Evolutionary conservation across 2,888 invertebrate species (phyloP).

Genomic region (Calameuta idolon): DNA sequence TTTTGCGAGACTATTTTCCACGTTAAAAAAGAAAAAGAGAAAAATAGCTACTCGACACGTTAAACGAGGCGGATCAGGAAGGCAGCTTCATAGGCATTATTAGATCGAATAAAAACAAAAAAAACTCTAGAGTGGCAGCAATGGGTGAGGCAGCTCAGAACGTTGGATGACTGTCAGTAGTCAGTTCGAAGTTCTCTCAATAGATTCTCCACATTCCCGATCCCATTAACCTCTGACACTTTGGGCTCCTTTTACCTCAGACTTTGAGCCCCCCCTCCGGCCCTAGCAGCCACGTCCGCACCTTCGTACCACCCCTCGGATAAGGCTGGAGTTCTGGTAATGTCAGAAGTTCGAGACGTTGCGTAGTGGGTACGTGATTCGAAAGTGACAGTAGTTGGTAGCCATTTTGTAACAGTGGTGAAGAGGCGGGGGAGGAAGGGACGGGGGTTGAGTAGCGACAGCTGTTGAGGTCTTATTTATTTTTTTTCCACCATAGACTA

Average conservation of each 20-base stretch:
- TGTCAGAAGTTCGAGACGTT: slow-evolving; percentile 17
- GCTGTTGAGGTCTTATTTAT: neutral
- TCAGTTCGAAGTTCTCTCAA: neutral
- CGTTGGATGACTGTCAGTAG: neutral
- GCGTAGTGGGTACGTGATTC: slow-evolving; percentile 2
- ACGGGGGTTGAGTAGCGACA: slow-evolving; percentile 3
- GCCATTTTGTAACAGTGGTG: neutral
- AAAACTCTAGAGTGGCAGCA: neutral
- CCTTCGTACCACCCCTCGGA: neutral
- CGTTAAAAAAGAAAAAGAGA: neutral
- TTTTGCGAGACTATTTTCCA: neutral
- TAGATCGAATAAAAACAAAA: neutral
- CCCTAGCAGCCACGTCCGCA: neutral
- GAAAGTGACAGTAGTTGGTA: neutral
- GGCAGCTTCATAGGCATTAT: neutral
- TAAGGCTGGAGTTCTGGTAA: slow-evolving; percentile 17
- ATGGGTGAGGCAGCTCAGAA: neutral
- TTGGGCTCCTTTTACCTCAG: neutral
- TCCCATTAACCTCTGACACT: neutral
- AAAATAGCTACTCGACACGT: neutral
- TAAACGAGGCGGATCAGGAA: neutral
- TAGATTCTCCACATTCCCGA: neutral
- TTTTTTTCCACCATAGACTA: neutral
- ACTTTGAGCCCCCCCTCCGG: neutral
- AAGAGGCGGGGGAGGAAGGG: neutral